phyloP scores from a whole-genome alignment of 2,113 vertebrate species.

The Vireo altiloquus region DNA sequence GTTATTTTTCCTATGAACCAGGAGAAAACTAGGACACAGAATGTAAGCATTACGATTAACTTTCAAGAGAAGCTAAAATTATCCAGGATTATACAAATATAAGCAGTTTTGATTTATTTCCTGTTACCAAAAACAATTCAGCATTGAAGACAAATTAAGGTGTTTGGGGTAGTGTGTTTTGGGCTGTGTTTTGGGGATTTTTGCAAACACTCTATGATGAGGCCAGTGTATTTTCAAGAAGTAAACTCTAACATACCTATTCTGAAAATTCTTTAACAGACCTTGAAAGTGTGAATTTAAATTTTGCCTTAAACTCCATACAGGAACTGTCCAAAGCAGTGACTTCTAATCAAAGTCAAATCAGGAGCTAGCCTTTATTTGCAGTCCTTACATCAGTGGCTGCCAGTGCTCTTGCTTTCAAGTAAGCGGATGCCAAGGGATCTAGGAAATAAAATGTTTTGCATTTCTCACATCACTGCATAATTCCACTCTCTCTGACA shows the following conservation, averaged over 20 bases:
- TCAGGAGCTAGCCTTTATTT: background rate
- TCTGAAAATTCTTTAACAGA: background rate
- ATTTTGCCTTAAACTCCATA: background rate
- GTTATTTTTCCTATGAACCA: background rate
- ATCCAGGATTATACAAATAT: constrained; percentile 48
- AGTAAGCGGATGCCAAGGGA: background rate
- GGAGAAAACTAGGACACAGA: constrained; percentile 45
- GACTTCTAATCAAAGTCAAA: background rate
- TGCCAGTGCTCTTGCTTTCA: background rate
- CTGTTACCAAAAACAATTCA: background rate
- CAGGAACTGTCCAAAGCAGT: background rate
- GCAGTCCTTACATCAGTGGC: background rate
- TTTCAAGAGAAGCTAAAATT: constrained; percentile 43
- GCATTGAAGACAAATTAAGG: background rate
- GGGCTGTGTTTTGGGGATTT: background rate
- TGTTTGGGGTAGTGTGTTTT: background rate
- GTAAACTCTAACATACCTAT: background rate
- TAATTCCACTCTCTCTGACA: background rate
- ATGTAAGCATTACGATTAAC: background rate
- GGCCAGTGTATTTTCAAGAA: background rate
- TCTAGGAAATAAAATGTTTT: background rate
- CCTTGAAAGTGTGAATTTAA: background rate
- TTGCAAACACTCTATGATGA: background rate
- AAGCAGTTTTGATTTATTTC: background rate
- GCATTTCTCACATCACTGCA: background rate